Percentiles rank a stretch among this genome's conserved stretches.
Conservation (phyloP, 1,140 invertebrate genomes). For the Drosophila lowei region DNA sequence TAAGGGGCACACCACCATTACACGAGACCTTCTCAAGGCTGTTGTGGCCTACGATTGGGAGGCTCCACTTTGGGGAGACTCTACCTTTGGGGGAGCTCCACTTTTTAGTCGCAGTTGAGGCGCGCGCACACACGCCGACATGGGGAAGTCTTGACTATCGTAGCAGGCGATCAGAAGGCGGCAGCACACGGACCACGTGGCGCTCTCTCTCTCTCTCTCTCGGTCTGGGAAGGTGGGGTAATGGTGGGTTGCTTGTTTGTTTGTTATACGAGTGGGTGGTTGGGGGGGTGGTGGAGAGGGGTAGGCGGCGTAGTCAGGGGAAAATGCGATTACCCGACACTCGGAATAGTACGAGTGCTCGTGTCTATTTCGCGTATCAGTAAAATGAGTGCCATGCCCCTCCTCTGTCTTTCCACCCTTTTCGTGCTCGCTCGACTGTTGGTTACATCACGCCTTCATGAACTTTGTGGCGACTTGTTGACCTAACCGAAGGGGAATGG, state of each 20-base stretch:
- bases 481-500: conserved; percentile 1
- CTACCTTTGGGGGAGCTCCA: conserved; percentile 40
- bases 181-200: conserved; percentile 10
- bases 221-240: conserved; percentile 1
- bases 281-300: neutral
- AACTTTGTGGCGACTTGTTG: conserved; percentile 15
- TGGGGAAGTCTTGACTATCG: conserved; percentile 81
- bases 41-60: conserved; percentile 1
- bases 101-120: conserved; percentile 54
- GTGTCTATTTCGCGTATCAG: conserved; percentile 31
- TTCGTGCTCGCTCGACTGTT: conserved; percentile 12
- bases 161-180: conserved; percentile 66
- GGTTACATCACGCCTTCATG: conserved; percentile 46
- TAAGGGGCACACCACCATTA: conserved; percentile 41
- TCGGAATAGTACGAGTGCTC: conserved; percentile 20
- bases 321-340: conserved; percentile 41
- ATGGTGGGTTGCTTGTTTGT: conserved; percentile 1
- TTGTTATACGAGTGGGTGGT: neutral
- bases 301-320: conserved; percentile 9
- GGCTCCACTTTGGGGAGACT: conserved; percentile 3
- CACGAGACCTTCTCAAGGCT: conserved; percentile 70
- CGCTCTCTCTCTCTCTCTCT: no score
- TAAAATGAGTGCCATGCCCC: conserved; percentile 20
- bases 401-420: conserved; percentile 10
- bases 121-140: conserved; percentile 76